These are phyloP conservation scores for Nibea albiflora DNA, from an alignment of 2,113 vertebrate species.

Conservation along the genomic window DNA sequence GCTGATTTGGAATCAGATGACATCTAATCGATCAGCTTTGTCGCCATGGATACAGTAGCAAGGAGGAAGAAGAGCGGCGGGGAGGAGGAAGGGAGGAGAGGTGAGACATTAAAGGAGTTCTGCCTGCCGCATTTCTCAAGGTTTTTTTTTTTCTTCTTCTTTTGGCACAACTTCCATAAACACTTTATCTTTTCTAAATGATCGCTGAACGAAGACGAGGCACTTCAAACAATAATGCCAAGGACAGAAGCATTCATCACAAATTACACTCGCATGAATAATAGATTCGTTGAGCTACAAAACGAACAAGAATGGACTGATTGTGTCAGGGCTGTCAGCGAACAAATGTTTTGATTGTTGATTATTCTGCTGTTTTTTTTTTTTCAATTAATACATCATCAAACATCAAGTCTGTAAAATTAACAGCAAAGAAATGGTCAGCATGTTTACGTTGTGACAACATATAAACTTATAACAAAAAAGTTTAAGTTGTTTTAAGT, in stretches of 20 bases:
- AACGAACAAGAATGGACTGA: neutral
- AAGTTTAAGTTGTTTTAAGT: too few species aligned
- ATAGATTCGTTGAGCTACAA: neutral
- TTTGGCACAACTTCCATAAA: neutral
- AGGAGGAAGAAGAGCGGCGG: neutral
- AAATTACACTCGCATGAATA: neutral
- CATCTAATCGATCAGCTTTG: slow-evolving; percentile 91
- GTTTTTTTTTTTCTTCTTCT: too few species aligned
- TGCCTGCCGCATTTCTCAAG: neutral
- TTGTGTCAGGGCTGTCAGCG: neutral
- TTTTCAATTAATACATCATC: neutral
- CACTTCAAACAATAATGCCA: neutral
- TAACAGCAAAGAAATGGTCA: too few species aligned
- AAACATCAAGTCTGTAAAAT: too few species aligned
- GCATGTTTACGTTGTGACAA: too few species aligned
- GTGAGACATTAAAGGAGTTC: neutral
- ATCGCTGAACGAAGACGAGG: neutral
- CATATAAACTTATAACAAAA: too few species aligned
- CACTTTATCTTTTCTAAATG: neutral
- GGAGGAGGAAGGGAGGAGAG: neutral
- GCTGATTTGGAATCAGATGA: slow-evolving; percentile 91
- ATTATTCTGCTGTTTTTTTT: neutral
- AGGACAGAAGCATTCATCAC: neutral
- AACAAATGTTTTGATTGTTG: neutral
- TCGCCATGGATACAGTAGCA: slow-evolving; percentile 87